Evolutionary conservation across 2,888 invertebrate species (phyloP).

Genomic region (Ectropis crepuscularia): DNA sequence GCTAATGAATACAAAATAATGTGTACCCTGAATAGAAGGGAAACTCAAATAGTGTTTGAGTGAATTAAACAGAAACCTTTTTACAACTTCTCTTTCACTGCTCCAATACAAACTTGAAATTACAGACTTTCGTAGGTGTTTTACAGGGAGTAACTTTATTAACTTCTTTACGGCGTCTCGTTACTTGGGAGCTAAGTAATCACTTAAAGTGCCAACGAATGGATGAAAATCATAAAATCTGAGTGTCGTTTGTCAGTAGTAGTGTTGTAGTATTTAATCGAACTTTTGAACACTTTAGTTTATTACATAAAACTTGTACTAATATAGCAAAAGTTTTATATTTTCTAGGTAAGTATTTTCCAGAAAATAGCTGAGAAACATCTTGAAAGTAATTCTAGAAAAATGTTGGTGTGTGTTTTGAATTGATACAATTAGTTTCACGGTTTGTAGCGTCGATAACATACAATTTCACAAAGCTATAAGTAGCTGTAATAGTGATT

Average conservation of each 20-base stretch:
- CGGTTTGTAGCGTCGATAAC: too few species aligned
- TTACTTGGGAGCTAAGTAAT: conserved; percentile 38
- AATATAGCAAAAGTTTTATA: too few species aligned
- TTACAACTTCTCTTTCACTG: conserved; percentile 9
- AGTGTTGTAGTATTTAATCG: not conserved
- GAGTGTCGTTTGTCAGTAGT: not conserved
- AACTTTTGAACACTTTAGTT: not conserved
- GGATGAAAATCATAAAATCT: conserved; percentile 30
- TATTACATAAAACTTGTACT: not conserved
- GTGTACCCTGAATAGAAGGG: not conserved
- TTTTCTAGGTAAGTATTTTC: too few species aligned
- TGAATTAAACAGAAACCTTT: conserved; percentile 7
- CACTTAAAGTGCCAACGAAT: conserved; percentile 33
- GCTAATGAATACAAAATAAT: not conserved
- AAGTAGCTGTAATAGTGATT: too few species aligned
- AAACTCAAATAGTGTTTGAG: not conserved
- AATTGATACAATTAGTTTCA: too few species aligned
- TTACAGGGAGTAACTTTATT: conserved; percentile 17
- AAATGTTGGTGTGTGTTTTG: too few species aligned
- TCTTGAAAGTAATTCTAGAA: too few species aligned
- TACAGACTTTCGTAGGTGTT: conserved; percentile 22
- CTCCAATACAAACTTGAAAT: not conserved
- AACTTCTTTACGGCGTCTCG: conserved; percentile 33
- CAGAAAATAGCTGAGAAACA: too few species aligned
- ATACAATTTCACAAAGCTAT: too few species aligned